These are phyloP conservation scores for Probosciger aterrimus DNA, from an alignment of 2,113 vertebrate genomes.

Conservation along the genomic window DNA sequence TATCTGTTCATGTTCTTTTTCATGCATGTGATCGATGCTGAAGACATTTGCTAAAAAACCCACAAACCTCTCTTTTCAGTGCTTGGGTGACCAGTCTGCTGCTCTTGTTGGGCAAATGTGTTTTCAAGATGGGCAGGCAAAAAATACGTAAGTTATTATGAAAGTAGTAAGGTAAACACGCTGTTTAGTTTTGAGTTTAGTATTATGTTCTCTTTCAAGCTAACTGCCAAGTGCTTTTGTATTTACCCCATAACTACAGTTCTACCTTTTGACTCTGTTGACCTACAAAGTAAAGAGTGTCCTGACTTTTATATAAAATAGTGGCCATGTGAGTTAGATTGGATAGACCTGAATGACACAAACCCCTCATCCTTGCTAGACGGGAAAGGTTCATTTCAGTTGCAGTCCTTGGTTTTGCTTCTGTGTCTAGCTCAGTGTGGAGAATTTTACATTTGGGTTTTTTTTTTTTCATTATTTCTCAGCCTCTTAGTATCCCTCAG, in stretches of 20 bases:
- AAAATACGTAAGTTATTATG: constrained; percentile 89
- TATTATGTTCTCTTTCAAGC: not conserved
- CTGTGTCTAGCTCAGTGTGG: not conserved
- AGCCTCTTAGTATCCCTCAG: not conserved
- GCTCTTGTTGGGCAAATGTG: constrained; percentile 98
- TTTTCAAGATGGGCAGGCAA: constrained; percentile 90
- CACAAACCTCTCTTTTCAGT: constrained; percentile 72
- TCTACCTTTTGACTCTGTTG: not conserved
- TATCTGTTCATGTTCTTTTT: not conserved
- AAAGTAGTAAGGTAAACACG: not conserved
- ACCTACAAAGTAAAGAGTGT: not conserved
- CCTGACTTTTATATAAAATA: not conserved
- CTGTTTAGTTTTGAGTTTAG: not conserved
- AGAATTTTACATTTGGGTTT: not conserved
- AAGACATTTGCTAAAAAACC: not conserved
- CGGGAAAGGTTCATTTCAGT: not conserved
- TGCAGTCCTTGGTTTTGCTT: not conserved
- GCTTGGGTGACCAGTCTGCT: constrained; percentile 96
- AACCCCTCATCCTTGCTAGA: not conserved
- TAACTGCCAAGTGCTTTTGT: not conserved
- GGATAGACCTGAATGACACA: not conserved
- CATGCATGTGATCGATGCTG: not conserved
- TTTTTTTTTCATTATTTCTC: not conserved
- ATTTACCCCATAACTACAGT: not conserved
- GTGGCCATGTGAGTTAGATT: not conserved